These are phyloP conservation scores for Caenorhabditis zanzibari DNA, from an alignment of 2,888 invertebrate genomes.

Conservation along the genomic window DNA sequence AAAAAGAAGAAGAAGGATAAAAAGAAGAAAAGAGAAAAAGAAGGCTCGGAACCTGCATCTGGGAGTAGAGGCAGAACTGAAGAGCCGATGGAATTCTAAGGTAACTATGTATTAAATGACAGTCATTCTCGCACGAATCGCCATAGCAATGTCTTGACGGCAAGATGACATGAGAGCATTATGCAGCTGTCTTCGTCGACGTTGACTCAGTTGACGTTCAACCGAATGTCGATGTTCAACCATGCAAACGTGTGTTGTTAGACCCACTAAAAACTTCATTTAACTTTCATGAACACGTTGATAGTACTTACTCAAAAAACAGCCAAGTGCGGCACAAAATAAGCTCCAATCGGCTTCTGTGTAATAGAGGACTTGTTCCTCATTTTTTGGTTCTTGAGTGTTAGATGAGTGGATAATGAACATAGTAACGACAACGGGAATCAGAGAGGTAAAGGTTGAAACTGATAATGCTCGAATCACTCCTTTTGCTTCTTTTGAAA, in stretches of 20 bases:
- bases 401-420: constrained; percentile 64
- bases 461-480: constrained; percentile 46
- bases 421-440: constrained; percentile 54
- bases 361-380: constrained; percentile 62
- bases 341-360: constrained; percentile 71
- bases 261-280: constrained; percentile 55
- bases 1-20: constrained; percentile 74
- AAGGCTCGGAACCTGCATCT: not conserved
- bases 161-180: constrained; percentile 73
- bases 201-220: constrained; percentile 86
- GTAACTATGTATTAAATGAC: constrained; percentile 55
- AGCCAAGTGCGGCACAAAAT: constrained; percentile 51
- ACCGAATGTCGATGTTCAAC: constrained; percentile 49
- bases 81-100: constrained; percentile 60
- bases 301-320: constrained; percentile 57
- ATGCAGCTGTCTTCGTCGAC: constrained; percentile 84
- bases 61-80: constrained; percentile 13
- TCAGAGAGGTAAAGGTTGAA: constrained; percentile 28
- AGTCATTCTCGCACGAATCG: constrained; percentile 74
- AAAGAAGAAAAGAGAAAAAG: constrained; percentile 66
- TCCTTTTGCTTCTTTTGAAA: constrained; percentile 36
- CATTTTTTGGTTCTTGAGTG: constrained; percentile 56
- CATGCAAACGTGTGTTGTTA: constrained; percentile 59
- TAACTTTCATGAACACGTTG: not conserved
- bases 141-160: constrained; percentile 73